These are phyloP conservation scores for Auanema sp. DNA, from an alignment of 2,888 invertebrate species.

Conservation along the genomic window DNA sequence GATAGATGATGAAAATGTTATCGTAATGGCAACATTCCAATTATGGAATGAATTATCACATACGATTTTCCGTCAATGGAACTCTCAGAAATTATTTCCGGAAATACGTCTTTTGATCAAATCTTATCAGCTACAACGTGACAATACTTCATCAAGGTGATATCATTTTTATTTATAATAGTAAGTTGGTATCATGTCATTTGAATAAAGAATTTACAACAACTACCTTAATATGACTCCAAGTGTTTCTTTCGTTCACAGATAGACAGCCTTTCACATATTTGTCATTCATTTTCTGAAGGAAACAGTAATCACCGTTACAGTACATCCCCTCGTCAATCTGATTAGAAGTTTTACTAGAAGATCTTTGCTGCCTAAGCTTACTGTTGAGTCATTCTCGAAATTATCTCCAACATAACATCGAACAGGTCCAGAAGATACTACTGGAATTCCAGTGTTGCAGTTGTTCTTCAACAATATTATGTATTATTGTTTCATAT, in stretches of 20 bases:
- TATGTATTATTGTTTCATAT: background rate
- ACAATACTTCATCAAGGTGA: background rate
- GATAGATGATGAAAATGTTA: no score
- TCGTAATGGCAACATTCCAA: background rate
- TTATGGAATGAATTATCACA: background rate
- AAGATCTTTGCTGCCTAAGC: background rate
- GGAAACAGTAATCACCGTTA: slow-evolving; percentile 50
- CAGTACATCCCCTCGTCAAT: slow-evolving; percentile 40
- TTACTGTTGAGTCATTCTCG: slow-evolving; percentile 20
- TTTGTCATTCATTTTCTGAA: slow-evolving; percentile 31
- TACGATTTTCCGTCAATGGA: background rate
- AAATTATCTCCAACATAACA: slow-evolving; percentile 42
- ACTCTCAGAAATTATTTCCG: background rate
- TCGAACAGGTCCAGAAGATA: slow-evolving; percentile 36
- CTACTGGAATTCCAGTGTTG: slow-evolving; percentile 39
- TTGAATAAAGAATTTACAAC: background rate
- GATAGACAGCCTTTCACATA: slow-evolving; percentile 40
- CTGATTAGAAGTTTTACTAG: slow-evolving; percentile 17
- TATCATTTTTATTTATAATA: background rate
- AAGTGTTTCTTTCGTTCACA: slow-evolving; percentile 39
- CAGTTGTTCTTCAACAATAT: slow-evolving; percentile 33
- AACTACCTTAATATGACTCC: slow-evolving; percentile 35
- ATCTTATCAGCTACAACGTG: background rate
- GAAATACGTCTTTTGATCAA: background rate
- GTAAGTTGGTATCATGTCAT: background rate